Evolutionary conservation across 1,140 invertebrate genomes (phyloP).

Genomic region (Chironomus striatipennis): DNA sequence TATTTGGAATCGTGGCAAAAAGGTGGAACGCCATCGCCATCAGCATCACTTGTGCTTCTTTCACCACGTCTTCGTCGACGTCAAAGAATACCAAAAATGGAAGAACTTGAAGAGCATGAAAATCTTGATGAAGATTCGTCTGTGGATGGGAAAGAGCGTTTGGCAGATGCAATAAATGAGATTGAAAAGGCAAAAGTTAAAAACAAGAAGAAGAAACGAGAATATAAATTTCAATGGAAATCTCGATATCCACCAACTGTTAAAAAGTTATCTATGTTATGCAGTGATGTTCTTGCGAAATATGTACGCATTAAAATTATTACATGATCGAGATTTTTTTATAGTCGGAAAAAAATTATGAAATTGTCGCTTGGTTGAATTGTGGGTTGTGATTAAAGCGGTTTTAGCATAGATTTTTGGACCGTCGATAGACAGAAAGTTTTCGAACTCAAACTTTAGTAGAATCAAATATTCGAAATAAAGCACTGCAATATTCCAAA

Average conservation of each 20-base stretch:
- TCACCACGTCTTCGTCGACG: constrained; percentile 37
- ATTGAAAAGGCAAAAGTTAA: constrained; percentile 20
- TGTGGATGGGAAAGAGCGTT: not conserved
- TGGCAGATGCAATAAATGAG: not conserved
- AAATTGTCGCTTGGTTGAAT: not conserved
- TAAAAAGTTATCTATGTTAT: constrained; percentile 36
- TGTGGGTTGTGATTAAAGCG: too few species aligned
- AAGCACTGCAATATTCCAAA: too few species aligned
- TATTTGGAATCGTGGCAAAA: constrained; percentile 40
- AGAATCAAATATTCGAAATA: too few species aligned
- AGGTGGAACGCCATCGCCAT: constrained; percentile 34
- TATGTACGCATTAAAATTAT: constrained; percentile 30
- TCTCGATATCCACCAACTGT: constrained; percentile 39
- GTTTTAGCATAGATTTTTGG: too few species aligned
- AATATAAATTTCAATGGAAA: constrained; percentile 22
- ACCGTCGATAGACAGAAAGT: too few species aligned
- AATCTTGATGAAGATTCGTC: constrained; percentile 17
- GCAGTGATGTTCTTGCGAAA: constrained; percentile 37
- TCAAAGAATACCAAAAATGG: constrained; percentile 31
- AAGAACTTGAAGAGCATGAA: constrained; percentile 31
- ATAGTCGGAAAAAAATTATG: not conserved
- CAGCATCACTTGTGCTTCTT: constrained; percentile 35
- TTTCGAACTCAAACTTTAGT: too few species aligned
- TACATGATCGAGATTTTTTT: not conserved
- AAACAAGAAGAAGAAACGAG: constrained; percentile 24